phyloP scores from a whole-genome alignment of 2,888 invertebrate genomes.

The Drosophila barbarae region DNA sequence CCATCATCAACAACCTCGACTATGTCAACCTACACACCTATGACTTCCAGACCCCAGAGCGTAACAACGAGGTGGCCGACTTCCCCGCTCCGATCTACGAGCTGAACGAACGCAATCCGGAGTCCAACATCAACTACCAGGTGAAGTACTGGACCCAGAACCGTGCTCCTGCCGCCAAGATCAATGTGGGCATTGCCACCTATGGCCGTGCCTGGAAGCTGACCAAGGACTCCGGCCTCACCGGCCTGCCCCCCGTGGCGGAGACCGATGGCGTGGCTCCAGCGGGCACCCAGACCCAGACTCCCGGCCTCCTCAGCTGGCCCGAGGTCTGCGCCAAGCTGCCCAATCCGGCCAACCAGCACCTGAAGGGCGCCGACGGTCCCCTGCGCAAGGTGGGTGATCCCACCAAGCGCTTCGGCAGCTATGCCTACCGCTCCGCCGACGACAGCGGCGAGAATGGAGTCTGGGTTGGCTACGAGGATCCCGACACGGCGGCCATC shows the following conservation, averaged over 20 bases:
- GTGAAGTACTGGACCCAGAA: slow-evolving; percentile 84
- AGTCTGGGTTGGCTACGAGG: slow-evolving; percentile 90
- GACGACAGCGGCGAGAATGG: slow-evolving; percentile 85
- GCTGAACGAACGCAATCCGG: slow-evolving; percentile 85
- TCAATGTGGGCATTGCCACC: slow-evolving; percentile 86
- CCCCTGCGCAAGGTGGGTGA: slow-evolving; percentile 88
- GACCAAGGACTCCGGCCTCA: slow-evolving; percentile 86
- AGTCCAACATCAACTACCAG: slow-evolving; percentile 85
- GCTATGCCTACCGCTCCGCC: slow-evolving; percentile 88
- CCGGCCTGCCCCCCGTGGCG: slow-evolving; percentile 88
- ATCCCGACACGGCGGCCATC: slow-evolving; percentile 89
- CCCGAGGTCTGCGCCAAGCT: slow-evolving; percentile 89
- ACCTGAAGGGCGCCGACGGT: slow-evolving; percentile 83
- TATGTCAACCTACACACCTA: slow-evolving; percentile 88
- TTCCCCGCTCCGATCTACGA: slow-evolving; percentile 87
- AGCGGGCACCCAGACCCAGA: slow-evolving; percentile 86
- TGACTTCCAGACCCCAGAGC: slow-evolving; percentile 88
- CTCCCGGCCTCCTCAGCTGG: slow-evolving; percentile 87
- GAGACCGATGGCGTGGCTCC: slow-evolving; percentile 85
- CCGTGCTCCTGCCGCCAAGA: slow-evolving; percentile 84
- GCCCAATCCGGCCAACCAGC: slow-evolving; percentile 83
- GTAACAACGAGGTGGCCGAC: slow-evolving; percentile 89
- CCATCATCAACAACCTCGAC: slow-evolving; percentile 88
- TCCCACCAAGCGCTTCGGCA: slow-evolving; percentile 89
- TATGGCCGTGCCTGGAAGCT: slow-evolving; percentile 89